Evolutionary conservation across 2,797 vertebrate species (phyloP).

Genomic region (Morus bassanus): DNA sequence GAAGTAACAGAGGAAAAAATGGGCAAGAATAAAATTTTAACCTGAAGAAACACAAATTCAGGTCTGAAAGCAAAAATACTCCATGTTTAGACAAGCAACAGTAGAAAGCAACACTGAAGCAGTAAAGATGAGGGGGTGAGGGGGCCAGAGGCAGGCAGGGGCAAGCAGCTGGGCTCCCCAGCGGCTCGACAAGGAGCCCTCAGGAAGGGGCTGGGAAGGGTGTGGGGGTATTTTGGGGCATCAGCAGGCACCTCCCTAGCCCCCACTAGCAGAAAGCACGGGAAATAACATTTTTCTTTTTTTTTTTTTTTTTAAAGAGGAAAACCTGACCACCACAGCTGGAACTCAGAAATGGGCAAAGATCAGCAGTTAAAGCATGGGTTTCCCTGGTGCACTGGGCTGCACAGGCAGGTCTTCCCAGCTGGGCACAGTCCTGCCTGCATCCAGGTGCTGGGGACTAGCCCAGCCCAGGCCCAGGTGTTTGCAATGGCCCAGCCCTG

Average conservation of each 20-base stretch:
- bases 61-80: not conserved
- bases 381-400: rapidly evolving
- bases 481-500: not conserved
- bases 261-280: not conserved
- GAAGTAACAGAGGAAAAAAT: slow-evolving; percentile 46
- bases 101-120: not conserved
- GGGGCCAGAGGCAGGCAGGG: not conserved
- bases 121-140: not conserved
- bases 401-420: not conserved
- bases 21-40: not conserved
- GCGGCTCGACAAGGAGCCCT: not conserved
- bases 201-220: not conserved
- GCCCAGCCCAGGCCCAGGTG: not conserved
- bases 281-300: rapidly evolving
- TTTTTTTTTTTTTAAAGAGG: not conserved
- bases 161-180: no score
- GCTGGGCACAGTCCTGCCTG: not conserved
- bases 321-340: not conserved
- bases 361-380: no score
- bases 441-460: not conserved
- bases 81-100: not conserved
- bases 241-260: rapidly evolving
- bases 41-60: not conserved
- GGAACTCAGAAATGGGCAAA: not conserved
- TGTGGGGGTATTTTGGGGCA: not conserved